Conservation (phyloP, 1,140 invertebrate species). For the Orchesella cincta region DNA sequence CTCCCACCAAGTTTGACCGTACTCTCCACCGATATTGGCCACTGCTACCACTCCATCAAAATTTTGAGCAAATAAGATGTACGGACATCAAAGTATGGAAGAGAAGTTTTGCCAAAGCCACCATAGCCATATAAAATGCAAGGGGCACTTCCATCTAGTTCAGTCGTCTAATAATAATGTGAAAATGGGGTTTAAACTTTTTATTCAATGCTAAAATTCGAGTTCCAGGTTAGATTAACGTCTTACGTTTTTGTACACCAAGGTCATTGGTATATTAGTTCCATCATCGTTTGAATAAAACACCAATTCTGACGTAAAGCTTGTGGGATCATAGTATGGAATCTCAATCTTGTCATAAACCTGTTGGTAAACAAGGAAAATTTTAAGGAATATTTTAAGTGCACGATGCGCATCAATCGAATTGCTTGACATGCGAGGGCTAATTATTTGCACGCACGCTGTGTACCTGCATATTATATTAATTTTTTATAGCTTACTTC, state of each 20-base stretch:
- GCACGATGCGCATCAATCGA: too few species aligned
- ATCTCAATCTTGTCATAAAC: conserved; percentile 16
- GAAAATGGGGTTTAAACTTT: too few species aligned
- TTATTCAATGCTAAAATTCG: too few species aligned
- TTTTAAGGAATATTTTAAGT: too few species aligned
- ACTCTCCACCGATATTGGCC: conserved; percentile 97
- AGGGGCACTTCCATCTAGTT: conserved; percentile 70
- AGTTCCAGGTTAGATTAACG: too few species aligned
- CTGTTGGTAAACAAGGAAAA: too few species aligned
- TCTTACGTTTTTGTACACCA: conserved; percentile 20
- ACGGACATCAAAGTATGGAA: conserved; percentile 79
- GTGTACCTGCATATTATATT: not conserved
- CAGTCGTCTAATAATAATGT: too few species aligned
- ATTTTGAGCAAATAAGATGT: conserved; percentile 85
- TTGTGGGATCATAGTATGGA: not conserved
- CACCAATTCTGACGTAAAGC: not conserved
- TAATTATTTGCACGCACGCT: too few species aligned
- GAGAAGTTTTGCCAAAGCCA: conserved; percentile 89
- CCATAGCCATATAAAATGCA: conserved; percentile 94
- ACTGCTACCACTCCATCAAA: conserved; percentile 85
- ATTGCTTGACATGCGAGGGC: too few species aligned
- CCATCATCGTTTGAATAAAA: conserved; percentile 29
- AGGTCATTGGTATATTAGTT: conserved; percentile 17
- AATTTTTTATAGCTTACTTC: not conserved
- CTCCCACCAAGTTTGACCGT: conserved; percentile 96